Evolutionary conservation across 2,797 vertebrate genomes (phyloP).

Genomic region (Dicrostonyx torquatus): DNA sequence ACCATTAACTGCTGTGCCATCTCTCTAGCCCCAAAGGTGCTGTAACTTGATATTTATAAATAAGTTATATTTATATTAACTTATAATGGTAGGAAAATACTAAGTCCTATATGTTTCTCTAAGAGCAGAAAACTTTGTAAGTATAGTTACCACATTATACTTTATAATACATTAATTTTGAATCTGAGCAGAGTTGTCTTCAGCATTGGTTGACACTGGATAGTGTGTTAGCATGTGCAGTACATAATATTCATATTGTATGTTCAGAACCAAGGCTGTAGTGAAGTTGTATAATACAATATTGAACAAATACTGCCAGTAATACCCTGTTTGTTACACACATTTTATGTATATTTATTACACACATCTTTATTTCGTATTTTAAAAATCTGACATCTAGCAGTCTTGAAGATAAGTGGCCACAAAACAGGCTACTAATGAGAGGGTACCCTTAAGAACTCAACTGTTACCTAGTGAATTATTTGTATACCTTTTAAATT

Average conservation of each 20-base stretch:
- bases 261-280: not conserved
- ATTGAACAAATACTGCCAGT: not conserved
- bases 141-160: not conserved
- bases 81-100: not conserved
- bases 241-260: not conserved
- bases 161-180: not conserved
- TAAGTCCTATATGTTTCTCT: not conserved
- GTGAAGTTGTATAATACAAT: not conserved
- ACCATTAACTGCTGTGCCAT: not conserved
- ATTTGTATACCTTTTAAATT: not conserved
- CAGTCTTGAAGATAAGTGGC: not conserved
- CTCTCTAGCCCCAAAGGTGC: not conserved
- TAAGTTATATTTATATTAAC: too few species aligned
- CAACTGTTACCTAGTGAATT: not conserved
- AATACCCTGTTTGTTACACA: not conserved
- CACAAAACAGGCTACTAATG: not conserved
- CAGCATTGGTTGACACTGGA: not conserved
- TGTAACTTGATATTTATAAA: not conserved
- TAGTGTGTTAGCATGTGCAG: not conserved
- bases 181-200: not conserved
- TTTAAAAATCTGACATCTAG: constrained; percentile 3
- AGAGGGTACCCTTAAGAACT: not conserved
- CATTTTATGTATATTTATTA: not conserved
- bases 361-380: not conserved
- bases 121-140: not conserved